Base-by-base conservation (phyloP, 2,888 invertebrate genomes). In the Labia minor region DNA sequence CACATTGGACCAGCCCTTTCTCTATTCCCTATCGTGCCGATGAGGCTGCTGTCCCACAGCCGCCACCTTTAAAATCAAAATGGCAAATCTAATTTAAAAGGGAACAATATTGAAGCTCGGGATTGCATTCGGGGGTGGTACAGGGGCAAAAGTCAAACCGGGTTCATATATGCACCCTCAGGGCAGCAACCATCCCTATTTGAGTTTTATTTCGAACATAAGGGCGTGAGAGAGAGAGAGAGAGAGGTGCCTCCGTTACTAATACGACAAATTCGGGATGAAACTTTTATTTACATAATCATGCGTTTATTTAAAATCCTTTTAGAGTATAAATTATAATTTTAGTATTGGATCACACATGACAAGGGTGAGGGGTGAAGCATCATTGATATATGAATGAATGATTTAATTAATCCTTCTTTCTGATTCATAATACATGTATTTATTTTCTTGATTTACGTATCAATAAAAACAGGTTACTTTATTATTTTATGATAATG, bases 11-110 rank as follows among this genome's bases (percentile, higher is more conserved):
- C 49, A 49, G 2, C 49, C 49, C 49, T 16, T 14, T 16, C 49
- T 16, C 49, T 4, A 8, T 16, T 49, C 49, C 49, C 26, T 26
- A 26, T 3, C 26, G 4, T 8, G 26, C n/a, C n/a, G n/a, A n/a
- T n/a, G n/a, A n/a, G n/a, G n/a, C 8, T 26, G 8, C 26, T 26
- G 26, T 49, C 49, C 16, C 49, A 49, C n/a, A 49, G 49, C 49
- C 49, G 49, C 49, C 49, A 49, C 49, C 49, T 49, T 49, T 49
- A 49, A 49, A 49, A 49, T 49, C 49, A 49, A 49, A 49, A 49
- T 49, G 14, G 49, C 49, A 49, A 49, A 49, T 49, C 49, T 49
- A 49, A 49, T 49, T 49, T 49, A 49, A 49, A 49, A 49, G 49
- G 49, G 49, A 49, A 49, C 49, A 49, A 49, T 49, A 49, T 49